These are phyloP conservation scores for Clangula hyemalis DNA, from an alignment of 2,797 vertebrate species.

Conservation along the genomic window DNA sequence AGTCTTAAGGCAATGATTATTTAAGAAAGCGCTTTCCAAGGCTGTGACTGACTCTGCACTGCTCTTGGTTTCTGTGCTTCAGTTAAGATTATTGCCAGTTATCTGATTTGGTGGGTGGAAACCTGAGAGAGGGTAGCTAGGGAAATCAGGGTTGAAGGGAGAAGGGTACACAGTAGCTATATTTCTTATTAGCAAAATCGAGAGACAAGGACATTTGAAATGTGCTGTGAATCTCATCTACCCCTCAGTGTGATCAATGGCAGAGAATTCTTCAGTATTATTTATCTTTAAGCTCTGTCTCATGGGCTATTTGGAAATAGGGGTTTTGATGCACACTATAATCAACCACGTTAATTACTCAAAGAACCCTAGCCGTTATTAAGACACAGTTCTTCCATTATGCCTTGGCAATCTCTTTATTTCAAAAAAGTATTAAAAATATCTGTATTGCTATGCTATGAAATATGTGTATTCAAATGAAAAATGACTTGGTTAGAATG, in stretches of 20 bases:
- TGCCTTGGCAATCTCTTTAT: background rate
- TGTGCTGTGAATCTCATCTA: background rate
- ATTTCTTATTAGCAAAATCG: background rate
- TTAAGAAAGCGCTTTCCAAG: background rate
- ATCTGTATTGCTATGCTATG: background rate
- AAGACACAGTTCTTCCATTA: background rate
- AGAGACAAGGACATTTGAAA: background rate
- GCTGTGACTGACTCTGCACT: background rate
- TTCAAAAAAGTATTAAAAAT: too few relatives aligned
- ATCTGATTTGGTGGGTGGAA: background rate
- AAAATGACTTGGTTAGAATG: background rate
- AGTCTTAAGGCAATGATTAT: slow-evolving; percentile 36
- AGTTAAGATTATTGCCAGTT: background rate
- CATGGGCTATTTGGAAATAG: background rate
- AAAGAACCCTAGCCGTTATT: background rate
- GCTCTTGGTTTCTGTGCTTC: background rate
- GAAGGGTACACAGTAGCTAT: background rate
- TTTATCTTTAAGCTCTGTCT: background rate
- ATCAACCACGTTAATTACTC: background rate
- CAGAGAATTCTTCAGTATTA: background rate
- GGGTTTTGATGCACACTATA: background rate
- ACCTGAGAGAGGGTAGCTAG: too few relatives aligned
- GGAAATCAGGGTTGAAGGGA: background rate
- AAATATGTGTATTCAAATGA: background rate
- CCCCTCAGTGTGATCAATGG: background rate